Conservation (phyloP, 2,797 vertebrate genomes). For the Microhierax caerulescens region DNA sequence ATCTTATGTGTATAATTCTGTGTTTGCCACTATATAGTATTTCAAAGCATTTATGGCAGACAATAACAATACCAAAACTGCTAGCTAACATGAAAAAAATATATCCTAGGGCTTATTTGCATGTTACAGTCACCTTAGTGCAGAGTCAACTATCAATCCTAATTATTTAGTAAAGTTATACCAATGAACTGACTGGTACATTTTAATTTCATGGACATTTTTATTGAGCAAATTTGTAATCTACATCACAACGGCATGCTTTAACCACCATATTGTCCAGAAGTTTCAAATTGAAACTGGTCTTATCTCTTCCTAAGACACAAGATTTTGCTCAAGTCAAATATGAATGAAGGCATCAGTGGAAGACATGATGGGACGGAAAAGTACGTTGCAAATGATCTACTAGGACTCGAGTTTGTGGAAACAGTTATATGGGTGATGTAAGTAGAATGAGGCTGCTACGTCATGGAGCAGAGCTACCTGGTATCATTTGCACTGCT, state of each 20-base stretch:
- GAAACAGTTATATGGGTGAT: neutral
- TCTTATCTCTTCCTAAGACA: neutral
- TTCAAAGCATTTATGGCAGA: neutral
- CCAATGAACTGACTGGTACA: neutral
- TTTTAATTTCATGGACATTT: neutral
- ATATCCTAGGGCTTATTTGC: neutral
- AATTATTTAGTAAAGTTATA: neutral
- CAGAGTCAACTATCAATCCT: neutral
- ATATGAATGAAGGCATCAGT: slow-evolving; percentile 15
- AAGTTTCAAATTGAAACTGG: neutral
- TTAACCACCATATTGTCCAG: neutral
- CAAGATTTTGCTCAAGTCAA: neutral
- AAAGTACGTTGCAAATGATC: neutral
- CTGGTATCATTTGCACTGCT: slow-evolving; percentile 91
- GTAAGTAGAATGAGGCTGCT: slow-evolving; percentile 6
- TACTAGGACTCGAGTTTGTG: neutral
- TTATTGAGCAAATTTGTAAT: neutral
- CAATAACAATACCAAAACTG: neutral
- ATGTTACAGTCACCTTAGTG: neutral
- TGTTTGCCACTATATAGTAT: neutral
- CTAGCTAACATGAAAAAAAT: neutral
- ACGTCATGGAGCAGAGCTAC: slow-evolving; percentile 77
- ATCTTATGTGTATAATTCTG: neutral
- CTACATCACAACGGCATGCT: neutral
- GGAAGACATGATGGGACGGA: neutral